Conservation (phyloP, 2,888 invertebrate species). For the Junonia oenone region DNA sequence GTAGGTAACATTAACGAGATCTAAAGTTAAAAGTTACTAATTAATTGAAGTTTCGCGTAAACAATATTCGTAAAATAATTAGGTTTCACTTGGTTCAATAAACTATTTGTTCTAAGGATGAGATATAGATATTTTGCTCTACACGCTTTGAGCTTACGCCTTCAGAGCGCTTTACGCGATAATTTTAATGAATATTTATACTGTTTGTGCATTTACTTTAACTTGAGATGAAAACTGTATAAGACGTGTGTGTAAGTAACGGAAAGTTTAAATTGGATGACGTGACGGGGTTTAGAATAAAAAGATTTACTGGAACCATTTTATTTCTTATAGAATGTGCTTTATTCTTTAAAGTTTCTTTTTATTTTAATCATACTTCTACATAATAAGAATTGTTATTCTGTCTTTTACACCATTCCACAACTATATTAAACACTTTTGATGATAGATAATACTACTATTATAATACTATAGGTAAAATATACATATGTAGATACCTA, state of each 20-base stretch:
- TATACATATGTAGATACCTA: too few species aligned
- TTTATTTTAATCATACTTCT: neutral
- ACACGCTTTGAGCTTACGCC: constrained; percentile 48
- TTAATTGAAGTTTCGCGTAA: too few species aligned
- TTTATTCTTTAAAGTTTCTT: neutral
- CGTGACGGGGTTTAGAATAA: constrained; percentile 27
- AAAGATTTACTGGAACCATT: constrained; percentile 14
- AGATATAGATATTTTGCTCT: constrained; percentile 56
- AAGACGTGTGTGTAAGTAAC: constrained; percentile 29
- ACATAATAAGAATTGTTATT: constrained; percentile 1
- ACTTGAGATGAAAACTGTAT: constrained; percentile 36
- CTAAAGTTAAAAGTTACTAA: too few species aligned
- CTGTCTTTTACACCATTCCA: too few species aligned
- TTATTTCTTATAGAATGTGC: neutral
- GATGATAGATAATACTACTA: too few species aligned
- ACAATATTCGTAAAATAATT: too few species aligned
- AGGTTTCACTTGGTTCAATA: neutral
- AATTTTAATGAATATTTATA: constrained; percentile 69
- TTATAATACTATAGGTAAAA: too few species aligned
- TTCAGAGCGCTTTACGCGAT: constrained; percentile 44
- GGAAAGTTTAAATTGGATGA: constrained; percentile 34
- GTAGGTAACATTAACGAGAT: too few species aligned
- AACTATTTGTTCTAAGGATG: constrained; percentile 30
- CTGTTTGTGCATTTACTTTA: constrained; percentile 53
- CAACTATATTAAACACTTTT: too few species aligned